Conservation (phyloP, 1,140 invertebrate species). For the Pentalonia nigronervosa region DNA sequence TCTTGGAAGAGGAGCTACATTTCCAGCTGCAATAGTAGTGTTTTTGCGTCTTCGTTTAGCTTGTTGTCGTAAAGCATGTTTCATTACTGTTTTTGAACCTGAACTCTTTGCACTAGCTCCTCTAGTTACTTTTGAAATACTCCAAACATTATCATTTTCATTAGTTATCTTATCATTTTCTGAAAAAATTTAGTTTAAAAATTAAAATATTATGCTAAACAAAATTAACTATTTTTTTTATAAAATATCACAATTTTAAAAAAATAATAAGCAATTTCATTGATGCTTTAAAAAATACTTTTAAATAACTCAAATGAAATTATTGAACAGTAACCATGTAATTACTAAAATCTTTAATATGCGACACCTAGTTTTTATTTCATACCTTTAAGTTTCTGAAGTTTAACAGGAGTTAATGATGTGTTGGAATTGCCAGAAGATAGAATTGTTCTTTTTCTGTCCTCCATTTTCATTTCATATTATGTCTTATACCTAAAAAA, state of each 20-base stretch:
- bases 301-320: not conserved
- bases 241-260: too few species aligned
- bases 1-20: slow-evolving; percentile 71
- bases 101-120: slow-evolving; percentile 60
- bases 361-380: not conserved
- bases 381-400: slow-evolving; percentile 61
- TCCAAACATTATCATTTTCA: slow-evolving; percentile 57
- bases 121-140: slow-evolving; percentile 59
- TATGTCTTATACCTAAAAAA: not conserved
- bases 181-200: not conserved
- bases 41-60: slow-evolving; percentile 80
- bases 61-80: slow-evolving; percentile 78
- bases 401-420: slow-evolving; percentile 60
- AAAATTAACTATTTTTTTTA: too few species aligned
- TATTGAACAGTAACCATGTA: not conserved
- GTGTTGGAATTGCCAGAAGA: slow-evolving; percentile 48
- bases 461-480: slow-evolving; percentile 41
- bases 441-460: slow-evolving; percentile 26
- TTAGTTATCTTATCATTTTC: not conserved
- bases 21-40: slow-evolving; percentile 75
- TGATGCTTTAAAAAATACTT: too few species aligned
- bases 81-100: slow-evolving; percentile 71
- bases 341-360: not conserved
- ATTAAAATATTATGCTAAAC: not conserved
- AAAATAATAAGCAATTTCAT: not conserved